Evolutionary conservation across 2,797 vertebrate genomes (phyloP), one percentile per base, ranked within the genome.

Genomic region (Petrocephalus schoutedeni): DNA sequence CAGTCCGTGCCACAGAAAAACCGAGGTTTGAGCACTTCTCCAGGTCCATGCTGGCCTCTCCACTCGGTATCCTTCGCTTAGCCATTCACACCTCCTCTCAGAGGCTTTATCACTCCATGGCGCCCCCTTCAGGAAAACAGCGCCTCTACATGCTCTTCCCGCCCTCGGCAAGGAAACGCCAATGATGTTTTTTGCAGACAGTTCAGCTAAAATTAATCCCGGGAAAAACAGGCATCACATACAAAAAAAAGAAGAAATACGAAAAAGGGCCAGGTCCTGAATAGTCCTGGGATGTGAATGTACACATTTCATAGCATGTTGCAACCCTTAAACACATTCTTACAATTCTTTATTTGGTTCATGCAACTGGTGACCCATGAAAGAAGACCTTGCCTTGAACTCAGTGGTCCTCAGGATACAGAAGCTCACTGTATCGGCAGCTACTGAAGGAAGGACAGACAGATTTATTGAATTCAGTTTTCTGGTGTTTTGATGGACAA

Each of bases 221-320:
- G 3, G 56, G 51, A 19, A 59, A 83, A 41, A 59, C 84, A 21
- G 14, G 1, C 56, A 59, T 51, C 77, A 36, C 21, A 2, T 32
- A 53, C 57, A 19, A 14, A 64, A 67, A 32, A 87, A 28, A 54
- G 12, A 36, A 4, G 9, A 41, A 36, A 85, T 19, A n/a, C 36
- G 4, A 3, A 41, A 14, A 83, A 21, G 49, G 7, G n/a, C 9
- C 19, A 23, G 80, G n/a, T 51, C 9, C 36, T 41, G 16, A 45
- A 77, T 45, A 77, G 14, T 45, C 71, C 67, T 53, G 49, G 7
- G 21, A 53, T 56, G 49, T 56, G 10, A 51, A 56, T 28, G 4
- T 53, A 82, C 84, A 88, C 59, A 91, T 87, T 74, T 77, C 41
- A 77, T 77, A 45, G 36, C 71, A 77, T 45, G 12, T 41, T 74